These are phyloP conservation scores for Xestoiulus laeticollis DNA, from an alignment of 2,888 invertebrate species.

Conservation along the genomic window DNA sequence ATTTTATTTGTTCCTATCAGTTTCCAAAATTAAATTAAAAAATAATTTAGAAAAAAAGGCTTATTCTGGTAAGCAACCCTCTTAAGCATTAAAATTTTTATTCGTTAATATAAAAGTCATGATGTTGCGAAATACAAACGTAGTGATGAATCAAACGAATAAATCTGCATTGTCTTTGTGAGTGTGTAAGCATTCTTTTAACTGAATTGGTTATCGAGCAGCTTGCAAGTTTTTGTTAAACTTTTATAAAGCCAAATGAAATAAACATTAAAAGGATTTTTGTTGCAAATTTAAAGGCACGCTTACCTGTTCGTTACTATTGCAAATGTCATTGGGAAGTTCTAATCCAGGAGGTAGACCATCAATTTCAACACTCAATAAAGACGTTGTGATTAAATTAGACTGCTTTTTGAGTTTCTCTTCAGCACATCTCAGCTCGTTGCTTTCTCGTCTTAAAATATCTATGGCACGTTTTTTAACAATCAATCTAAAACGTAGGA, in stretches of 20 bases:
- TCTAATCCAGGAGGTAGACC: slow-evolving; percentile 61
- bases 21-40: too few species aligned
- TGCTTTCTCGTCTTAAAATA: slow-evolving; percentile 73
- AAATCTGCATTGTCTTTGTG: too few species aligned
- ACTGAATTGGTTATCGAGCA: too few species aligned
- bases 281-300: not conserved
- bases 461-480: slow-evolving; percentile 62
- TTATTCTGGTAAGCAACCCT: too few species aligned
- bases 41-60: too few species aligned
- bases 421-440: slow-evolving; percentile 83
- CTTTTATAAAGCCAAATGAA: not conserved
- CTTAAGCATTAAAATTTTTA: too few species aligned
- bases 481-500: slow-evolving; percentile 59
- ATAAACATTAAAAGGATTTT: not conserved
- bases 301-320: slow-evolving; percentile 52
- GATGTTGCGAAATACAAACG: too few species aligned
- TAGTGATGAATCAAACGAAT: too few species aligned
- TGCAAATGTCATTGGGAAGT: slow-evolving; percentile 56
- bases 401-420: slow-evolving; percentile 82
- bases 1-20: too few species aligned
- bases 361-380: slow-evolving; percentile 59
- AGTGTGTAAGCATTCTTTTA: too few species aligned
- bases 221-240: too few species aligned
- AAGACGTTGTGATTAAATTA: slow-evolving; percentile 69
- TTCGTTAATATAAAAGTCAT: too few species aligned